A percentile compares a stretch with the other conserved stretches of the same genome.
Evolutionary conservation across 1,140 invertebrate species (phyloP).

Genomic region (Lethrus apterus): DNA sequence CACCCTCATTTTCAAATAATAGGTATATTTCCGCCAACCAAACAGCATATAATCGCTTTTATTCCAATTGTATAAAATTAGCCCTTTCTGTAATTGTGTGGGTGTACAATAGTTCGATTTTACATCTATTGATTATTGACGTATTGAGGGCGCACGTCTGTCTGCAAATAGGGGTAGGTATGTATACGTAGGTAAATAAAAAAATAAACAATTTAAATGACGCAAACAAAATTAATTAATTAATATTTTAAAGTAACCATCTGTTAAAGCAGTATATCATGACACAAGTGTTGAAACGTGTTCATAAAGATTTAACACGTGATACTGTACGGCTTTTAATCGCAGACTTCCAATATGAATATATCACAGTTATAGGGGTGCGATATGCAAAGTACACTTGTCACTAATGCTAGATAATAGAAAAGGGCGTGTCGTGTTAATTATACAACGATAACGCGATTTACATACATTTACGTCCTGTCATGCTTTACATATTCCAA

Average conservation of each 20-base stretch:
- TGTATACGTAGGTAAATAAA: too few species aligned
- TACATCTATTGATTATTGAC: too few species aligned
- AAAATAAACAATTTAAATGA: too few species aligned
- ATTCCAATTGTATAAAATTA: too few species aligned
- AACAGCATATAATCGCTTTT: too few species aligned
- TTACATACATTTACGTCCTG: conserved; percentile 14
- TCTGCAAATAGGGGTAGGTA: too few species aligned
- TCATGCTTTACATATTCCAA: conserved; percentile 4
- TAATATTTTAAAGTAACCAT: conserved; percentile 16
- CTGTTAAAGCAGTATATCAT: conserved; percentile 21
- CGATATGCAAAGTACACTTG: conserved; percentile 26
- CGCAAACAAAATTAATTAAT: too few species aligned
- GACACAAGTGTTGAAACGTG: conserved; percentile 26
- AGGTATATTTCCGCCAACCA: too few species aligned
- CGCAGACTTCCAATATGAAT: conserved; percentile 3
- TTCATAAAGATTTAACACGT: conserved; percentile 21
- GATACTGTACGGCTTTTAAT: conserved; percentile 13
- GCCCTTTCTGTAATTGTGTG: too few species aligned
- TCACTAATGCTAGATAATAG: conserved; percentile 24
- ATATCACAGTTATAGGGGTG: conserved; percentile 11
- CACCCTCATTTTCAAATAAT: too few species aligned
- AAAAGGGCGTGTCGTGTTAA: conserved; percentile 25
- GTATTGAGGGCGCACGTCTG: too few species aligned
- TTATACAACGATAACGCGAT: conserved; percentile 19
- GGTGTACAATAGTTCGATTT: too few species aligned